Conservation (phyloP, 2,888 invertebrate species). For the Eulithis prunata region DNA sequence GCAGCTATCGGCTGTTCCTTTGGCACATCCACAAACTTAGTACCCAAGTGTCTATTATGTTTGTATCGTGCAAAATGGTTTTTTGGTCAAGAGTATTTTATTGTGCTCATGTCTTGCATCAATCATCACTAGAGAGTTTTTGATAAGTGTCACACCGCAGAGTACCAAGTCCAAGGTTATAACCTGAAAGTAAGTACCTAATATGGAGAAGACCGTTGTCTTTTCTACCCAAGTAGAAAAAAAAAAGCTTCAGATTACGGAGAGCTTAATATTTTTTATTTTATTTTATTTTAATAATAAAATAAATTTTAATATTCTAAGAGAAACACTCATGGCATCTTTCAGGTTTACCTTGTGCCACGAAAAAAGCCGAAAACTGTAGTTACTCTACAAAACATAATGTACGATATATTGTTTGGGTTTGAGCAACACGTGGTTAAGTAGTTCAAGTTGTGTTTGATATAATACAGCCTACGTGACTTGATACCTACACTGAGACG, state of each 20-base stretch:
- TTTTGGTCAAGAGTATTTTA: background rate
- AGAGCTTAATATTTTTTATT: no score
- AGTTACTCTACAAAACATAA: slow-evolving; percentile 11
- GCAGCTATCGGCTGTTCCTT: slow-evolving; percentile 1
- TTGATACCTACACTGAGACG: slow-evolving; percentile 2
- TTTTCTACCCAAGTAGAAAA: no score
- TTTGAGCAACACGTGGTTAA: slow-evolving; percentile 25
- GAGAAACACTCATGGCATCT: background rate
- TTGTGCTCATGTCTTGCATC: no score
- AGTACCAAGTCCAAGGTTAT: no score
- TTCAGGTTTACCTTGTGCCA: background rate
- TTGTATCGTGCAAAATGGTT: background rate
- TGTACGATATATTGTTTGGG: slow-evolving; percentile 24
- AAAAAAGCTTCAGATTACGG: no score
- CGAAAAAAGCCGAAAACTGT: background rate
- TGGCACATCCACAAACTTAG: slow-evolving; percentile 1
- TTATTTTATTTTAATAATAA: no score
- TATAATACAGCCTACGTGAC: slow-evolving; percentile 14
- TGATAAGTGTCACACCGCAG: no score
- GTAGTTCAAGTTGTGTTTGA: slow-evolving; percentile 18
- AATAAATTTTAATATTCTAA: no score
- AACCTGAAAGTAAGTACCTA: no score
- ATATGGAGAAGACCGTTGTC: no score
- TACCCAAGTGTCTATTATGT: no score
- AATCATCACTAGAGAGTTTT: no score